Base-by-base conservation (phyloP, 2,888 invertebrate species). In the Nipponacmea schrenckii region DNA sequence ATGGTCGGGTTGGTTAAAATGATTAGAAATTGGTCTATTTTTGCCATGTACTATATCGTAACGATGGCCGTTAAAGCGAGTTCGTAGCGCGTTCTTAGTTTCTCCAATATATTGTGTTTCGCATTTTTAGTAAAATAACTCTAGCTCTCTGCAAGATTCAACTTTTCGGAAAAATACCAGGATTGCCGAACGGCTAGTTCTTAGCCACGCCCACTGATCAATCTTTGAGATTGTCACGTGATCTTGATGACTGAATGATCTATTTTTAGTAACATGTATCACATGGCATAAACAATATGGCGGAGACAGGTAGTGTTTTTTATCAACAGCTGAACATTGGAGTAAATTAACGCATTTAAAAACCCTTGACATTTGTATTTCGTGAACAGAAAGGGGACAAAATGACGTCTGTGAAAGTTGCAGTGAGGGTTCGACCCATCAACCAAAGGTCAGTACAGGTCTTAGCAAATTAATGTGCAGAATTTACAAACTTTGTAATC, bases 381-480 rank as follows among this genome's bases (percentile, higher is more conserved):
- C 10, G 56, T 56, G 56, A 63, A 44, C 50, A 64, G 48, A 20
- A 45, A 50, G 20, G 46, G 44, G 3, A 20, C 56, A 80, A 67
- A 62, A 95, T 95, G 95, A 95, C 96, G 88, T 96, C 96, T 84
- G 94, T 96, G 86, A 87, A 86, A 74, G 87, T 87, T 62, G 87
- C 86, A 45, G 87, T 87, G 20, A 80, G 87, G 39, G 85, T 85
- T 39, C 75, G 87, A 24, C 87, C 87, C 17, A 72, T 85, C 15
- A 86, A 85, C 72, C 80, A 82, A 69, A 83, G 87, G 87, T 84
- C 79, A 75, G 67, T 68, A 46, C 24, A 8, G 39, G 10, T 39
- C 10, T 39, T 39, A 8, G 39, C 39, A 39, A 39, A 39, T 39
- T 39, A 8, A 10, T 39, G 39, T 39, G 39, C 10, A 39, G 10